Evolutionary conservation across 2,888 invertebrate genomes (phyloP).

Genomic region (Artemia sinica): DNA sequence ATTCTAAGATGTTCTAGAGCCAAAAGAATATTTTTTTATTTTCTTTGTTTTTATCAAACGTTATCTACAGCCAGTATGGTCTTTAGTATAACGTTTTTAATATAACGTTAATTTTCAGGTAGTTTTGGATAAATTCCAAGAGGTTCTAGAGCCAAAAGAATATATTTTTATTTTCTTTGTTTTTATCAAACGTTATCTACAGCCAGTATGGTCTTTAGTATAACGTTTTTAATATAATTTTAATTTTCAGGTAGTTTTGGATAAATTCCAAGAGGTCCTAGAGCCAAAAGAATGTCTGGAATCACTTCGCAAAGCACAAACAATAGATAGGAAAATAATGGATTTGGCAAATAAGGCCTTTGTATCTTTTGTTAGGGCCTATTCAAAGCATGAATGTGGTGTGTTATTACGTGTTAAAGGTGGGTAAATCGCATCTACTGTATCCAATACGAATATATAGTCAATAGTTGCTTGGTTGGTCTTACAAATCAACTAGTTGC

Average conservation of each 20-base stretch:
- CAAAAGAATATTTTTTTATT: too few relatives aligned
- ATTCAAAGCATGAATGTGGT: slow-evolving; percentile 86
- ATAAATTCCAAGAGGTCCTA: slow-evolving; percentile 27
- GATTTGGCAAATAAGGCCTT: slow-evolving; percentile 82
- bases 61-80: too few relatives aligned
- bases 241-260: slow-evolving; percentile 30
- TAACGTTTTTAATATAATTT: background rate
- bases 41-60: background rate
- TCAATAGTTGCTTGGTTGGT: too few relatives aligned
- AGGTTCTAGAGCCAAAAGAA: slow-evolving; percentile 24
- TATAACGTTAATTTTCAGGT: slow-evolving; percentile 27
- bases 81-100: background rate
- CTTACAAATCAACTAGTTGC: too few relatives aligned
- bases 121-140: slow-evolving; percentile 29
- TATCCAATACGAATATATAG: too few relatives aligned
- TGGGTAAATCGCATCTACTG: slow-evolving; percentile 26
- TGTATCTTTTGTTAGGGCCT: slow-evolving; percentile 83
- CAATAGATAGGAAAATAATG: slow-evolving; percentile 52
- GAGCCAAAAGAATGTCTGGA: slow-evolving; percentile 29
- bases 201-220: too few relatives aligned
- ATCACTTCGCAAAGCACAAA: slow-evolving; percentile 45
- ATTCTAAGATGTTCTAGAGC: too few relatives aligned
- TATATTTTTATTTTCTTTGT: slow-evolving; percentile 16
- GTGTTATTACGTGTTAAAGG: slow-evolving; percentile 65
- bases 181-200: background rate